phyloP scores from a whole-genome alignment of 1,140 invertebrate species.

The Teleopsis dalmanni region DNA sequence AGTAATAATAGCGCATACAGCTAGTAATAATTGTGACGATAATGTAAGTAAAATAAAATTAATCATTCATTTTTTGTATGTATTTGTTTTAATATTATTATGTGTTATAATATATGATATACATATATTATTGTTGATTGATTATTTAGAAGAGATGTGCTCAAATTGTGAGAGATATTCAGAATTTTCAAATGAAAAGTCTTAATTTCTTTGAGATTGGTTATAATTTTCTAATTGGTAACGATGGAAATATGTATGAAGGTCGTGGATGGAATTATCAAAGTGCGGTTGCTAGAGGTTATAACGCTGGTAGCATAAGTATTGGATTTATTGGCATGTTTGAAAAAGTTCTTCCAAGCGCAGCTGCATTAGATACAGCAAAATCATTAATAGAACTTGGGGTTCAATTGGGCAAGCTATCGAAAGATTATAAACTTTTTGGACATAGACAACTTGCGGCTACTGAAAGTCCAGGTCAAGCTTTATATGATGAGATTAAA shows the following conservation, averaged over 20 bases:
- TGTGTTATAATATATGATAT: neutral
- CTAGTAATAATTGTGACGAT: conserved; percentile 43
- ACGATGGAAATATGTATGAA: conserved; percentile 57
- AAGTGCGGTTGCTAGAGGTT: conserved; percentile 51
- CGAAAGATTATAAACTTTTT: conserved; percentile 51
- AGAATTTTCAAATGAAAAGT: conserved; percentile 48
- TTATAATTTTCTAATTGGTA: conserved; percentile 58
- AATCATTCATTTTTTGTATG: neutral
- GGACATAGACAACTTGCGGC: conserved; percentile 55
- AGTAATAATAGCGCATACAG: conserved; percentile 51
- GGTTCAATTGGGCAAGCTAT: conserved; percentile 47
- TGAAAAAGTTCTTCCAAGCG: conserved; percentile 39
- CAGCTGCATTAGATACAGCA: conserved; percentile 49
- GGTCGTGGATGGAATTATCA: conserved; percentile 52
- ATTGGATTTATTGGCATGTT: conserved; percentile 53
- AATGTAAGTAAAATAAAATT: conserved; percentile 32
- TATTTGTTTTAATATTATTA: neutral
- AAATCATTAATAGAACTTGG: conserved; percentile 51
- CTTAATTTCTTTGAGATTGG: conserved; percentile 49
- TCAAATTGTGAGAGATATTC: conserved; percentile 45
- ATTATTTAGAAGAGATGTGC: conserved; percentile 5
- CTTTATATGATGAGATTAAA: conserved; percentile 50
- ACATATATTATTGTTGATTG: neutral
- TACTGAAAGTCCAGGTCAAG: conserved; percentile 57
- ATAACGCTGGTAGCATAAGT: conserved; percentile 53